These are phyloP conservation scores for Aplocera efformata DNA, from an alignment of 2,888 invertebrate genomes.

Conservation along the genomic window DNA sequence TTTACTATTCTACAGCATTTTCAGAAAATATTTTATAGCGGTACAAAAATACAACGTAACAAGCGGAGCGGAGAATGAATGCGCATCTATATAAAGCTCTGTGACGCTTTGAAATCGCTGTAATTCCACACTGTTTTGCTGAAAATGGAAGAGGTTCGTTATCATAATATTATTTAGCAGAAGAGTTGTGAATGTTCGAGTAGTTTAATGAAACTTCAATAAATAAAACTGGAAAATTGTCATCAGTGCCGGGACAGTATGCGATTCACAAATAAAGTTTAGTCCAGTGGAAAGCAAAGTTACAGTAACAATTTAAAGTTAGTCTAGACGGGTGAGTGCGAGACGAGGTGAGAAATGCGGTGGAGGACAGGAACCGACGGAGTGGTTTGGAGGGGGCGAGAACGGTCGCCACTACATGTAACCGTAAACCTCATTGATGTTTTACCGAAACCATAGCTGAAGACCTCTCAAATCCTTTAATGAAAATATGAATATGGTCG, in stretches of 20 bases:
- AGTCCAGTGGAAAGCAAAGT: conserved; percentile 59
- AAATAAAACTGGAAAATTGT: conserved; percentile 42
- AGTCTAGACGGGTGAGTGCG: conserved; percentile 49
- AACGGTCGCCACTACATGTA: conserved; percentile 37
- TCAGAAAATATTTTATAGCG: neutral
- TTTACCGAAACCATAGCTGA: conserved; percentile 43
- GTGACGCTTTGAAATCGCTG: conserved; percentile 10
- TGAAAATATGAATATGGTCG: no score
- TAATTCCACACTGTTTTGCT: conserved; percentile 8
- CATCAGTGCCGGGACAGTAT: conserved; percentile 50
- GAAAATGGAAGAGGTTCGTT: neutral
- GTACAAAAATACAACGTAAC: conserved; percentile 5
- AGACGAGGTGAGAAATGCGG: conserved; percentile 62
- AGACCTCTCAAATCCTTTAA: conserved; percentile 37
- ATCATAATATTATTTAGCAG: neutral
- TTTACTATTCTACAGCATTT: neutral
- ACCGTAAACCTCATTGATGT: conserved; percentile 49
- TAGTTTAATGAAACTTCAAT: conserved; percentile 27
- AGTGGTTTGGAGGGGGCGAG: conserved; percentile 27
- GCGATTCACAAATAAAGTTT: conserved; percentile 66
- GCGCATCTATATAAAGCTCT: conserved; percentile 9
- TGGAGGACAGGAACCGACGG: conserved; percentile 31
- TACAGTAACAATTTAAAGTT: conserved; percentile 75
- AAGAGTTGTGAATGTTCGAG: conserved; percentile 1
- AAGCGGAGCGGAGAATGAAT: conserved; percentile 6